Evolutionary conservation across 2,888 invertebrate genomes (phyloP).

Genomic region (Priocnemis perturbator): DNA sequence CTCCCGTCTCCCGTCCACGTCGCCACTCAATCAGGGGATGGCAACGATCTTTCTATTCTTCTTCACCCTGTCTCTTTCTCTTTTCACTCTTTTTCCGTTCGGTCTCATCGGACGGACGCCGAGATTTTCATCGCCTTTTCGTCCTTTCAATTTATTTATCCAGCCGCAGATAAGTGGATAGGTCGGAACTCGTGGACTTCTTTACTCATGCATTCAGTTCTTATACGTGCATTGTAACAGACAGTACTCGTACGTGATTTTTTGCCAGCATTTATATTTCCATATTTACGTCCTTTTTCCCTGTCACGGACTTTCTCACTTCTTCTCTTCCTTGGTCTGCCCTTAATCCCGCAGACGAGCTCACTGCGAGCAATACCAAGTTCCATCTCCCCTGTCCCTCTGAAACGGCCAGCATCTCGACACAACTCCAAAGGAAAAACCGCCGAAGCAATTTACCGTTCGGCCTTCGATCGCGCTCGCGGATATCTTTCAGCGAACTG

Average conservation of each 20-base stretch:
- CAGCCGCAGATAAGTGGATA: too few species aligned
- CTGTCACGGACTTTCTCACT: too few species aligned
- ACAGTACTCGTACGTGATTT: too few species aligned
- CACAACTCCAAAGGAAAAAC: constrained; percentile 28
- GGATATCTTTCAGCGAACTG: constrained; percentile 11
- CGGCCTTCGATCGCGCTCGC: constrained; percentile 13
- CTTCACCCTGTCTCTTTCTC: neutral
- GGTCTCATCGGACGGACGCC: neutral
- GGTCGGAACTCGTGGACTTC: too few species aligned
- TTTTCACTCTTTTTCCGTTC: neutral
- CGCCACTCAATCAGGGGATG: constrained; percentile 22
- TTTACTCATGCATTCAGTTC: too few species aligned
- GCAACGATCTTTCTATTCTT: neutral
- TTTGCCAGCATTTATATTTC: too few species aligned
- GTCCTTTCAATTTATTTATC: too few species aligned
- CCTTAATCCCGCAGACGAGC: too few species aligned
- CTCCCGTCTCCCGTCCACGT: neutral
- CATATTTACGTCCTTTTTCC: too few species aligned
- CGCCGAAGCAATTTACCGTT: constrained; percentile 43
- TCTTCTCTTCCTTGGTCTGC: neutral
- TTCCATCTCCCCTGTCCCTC: neutral
- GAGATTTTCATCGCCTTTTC: neutral
- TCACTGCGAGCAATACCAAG: neutral
- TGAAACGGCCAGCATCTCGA: neutral
- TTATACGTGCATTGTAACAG: too few species aligned